Evolutionary conservation across 2,888 invertebrate species (phyloP).

Genomic region (Tachina fera): DNA sequence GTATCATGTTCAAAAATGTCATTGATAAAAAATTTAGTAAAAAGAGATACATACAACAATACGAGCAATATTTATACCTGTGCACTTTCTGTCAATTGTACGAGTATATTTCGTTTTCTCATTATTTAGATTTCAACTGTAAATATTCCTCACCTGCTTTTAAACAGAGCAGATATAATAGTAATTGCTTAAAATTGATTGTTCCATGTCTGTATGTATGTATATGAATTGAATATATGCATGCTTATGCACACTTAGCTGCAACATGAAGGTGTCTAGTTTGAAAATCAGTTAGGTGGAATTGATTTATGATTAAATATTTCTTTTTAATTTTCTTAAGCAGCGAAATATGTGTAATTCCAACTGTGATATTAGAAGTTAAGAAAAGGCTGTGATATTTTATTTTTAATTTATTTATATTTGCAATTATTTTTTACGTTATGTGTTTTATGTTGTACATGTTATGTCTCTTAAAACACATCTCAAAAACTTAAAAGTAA

Average conservation of each 20-base stretch:
- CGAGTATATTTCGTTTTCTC: constrained; percentile 12
- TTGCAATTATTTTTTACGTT: too few relatives aligned
- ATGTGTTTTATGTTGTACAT: too few relatives aligned
- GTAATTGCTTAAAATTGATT: too few relatives aligned
- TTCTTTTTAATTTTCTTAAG: too few relatives aligned
- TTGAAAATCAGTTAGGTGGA: not conserved
- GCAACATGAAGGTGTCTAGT: not conserved
- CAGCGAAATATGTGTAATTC: too few relatives aligned
- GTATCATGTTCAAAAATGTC: constrained; percentile 28
- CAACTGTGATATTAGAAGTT: too few relatives aligned
- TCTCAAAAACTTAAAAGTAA: too few relatives aligned
- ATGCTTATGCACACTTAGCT: not conserved
- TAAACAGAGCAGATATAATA: not conserved
- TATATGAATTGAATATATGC: not conserved
- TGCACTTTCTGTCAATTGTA: constrained; percentile 36
- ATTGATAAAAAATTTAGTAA: constrained; percentile 6
- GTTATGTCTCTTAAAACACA: too few relatives aligned
- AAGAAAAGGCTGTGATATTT: too few relatives aligned
- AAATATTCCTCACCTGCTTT: constrained; percentile 50
- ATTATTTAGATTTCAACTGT: constrained; percentile 40
- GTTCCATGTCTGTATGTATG: not conserved
- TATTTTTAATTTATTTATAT: too few relatives aligned
- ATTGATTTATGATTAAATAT: not conserved
- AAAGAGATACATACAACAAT: not conserved
- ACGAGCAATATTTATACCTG: not conserved